Evolutionary conservation across 2,888 invertebrate species (phyloP).

Genomic region (Cyaniris semiargus): DNA sequence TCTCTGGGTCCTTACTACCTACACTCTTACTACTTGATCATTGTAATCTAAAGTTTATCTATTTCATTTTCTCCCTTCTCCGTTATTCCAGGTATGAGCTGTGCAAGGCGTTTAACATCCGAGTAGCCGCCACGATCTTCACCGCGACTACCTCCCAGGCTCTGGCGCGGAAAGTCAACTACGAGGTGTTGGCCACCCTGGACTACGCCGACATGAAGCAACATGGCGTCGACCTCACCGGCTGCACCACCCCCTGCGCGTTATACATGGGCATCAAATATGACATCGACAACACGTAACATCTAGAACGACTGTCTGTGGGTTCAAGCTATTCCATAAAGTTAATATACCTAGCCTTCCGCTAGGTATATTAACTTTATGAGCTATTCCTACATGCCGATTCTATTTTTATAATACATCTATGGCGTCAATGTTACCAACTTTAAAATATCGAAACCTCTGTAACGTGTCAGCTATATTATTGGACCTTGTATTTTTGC

Average conservation of each 20-base stretch:
- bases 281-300: slow-evolving; percentile 26
- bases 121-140: slow-evolving; percentile 59
- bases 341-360: no score
- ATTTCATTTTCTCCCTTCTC: no score
- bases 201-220: slow-evolving; percentile 54
- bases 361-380: no score
- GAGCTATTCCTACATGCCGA: neutral
- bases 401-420: slow-evolving; percentile 6
- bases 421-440: neutral
- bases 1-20: no score
- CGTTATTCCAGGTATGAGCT: slow-evolving; percentile 53
- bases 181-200: slow-evolving; percentile 53
- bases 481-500: neutral
- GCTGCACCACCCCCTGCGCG: slow-evolving; percentile 49
- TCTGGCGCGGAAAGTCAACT: slow-evolving; percentile 60
- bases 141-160: slow-evolving; percentile 63
- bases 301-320: slow-evolving; percentile 11
- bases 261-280: slow-evolving; percentile 56
- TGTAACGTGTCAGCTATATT: neutral
- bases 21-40: no score
- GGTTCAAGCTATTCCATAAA: neutral
- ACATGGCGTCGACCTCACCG: slow-evolving; percentile 53
- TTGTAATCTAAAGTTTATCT: no score
- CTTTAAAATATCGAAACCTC: slow-evolving; percentile 42
- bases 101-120: slow-evolving; percentile 53